Evolutionary conservation across 2,113 vertebrate species (phyloP), one percentile per base, ranked within the genome.

Genomic region (Neopipo cinnamomea): DNA sequence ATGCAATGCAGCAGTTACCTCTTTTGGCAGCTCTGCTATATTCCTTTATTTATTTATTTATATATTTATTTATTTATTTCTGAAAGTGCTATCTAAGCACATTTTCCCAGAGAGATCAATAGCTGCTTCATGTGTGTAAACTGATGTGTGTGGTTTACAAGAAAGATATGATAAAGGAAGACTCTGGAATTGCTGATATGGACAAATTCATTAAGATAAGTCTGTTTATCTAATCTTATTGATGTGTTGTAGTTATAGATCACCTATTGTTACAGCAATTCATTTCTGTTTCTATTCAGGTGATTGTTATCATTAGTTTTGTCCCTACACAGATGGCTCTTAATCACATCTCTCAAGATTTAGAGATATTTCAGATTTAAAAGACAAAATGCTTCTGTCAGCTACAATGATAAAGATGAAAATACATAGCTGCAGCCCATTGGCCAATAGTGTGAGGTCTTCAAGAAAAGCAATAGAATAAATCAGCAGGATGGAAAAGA

Each of bases 131-230:
- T 80, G 53, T 92, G 52, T 93, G 80, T 94, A 90, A 90, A 93
- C 59, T 49, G 91, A 77, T 91, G 87, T 72, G 41, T 81, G 58
- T 78, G 91, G 72, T 71, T 78, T 88, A 78, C 62, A 85, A 67
- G 35, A 79, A 81, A 91, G 83, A 91, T 89, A 90, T 73, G 70
- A 59, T 11, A 74, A 53, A 82, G 78, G 78, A 84, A 89, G 70
- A 55, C 50, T 70, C 80, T 71, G 39, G 46, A 70, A 82, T 37
- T 91, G 67, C 88, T 77, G 84, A 78, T 93, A 85, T 27, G 50
- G 89, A 88, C 63, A 92, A 85, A 89, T 93, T 83, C 73, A 87
- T 96, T 91, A 93, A 88, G 83, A 73, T 88, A 95, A 65, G 56
- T 65, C 73, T 89, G 61, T 80, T 93, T 93, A 85, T 94, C 70